Evolutionary conservation across 2,113 vertebrate genomes (phyloP).

Genomic region (Callopanchax toddi): DNA sequence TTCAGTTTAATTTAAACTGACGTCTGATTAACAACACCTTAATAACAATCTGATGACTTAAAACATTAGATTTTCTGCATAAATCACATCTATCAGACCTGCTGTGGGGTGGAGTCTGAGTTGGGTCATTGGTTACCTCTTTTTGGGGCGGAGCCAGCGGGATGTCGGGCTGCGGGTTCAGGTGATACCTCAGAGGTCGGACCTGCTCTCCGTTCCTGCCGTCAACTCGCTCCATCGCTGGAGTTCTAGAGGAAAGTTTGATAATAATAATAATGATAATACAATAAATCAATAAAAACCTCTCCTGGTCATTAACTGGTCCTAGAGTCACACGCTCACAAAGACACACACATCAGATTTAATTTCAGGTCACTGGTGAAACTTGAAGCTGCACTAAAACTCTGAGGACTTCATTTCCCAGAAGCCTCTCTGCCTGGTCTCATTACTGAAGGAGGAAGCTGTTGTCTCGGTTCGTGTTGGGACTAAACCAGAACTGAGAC

Average conservation of each 20-base stretch:
- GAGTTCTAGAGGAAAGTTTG: constrained; percentile 56
- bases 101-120: no score
- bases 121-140: constrained; percentile 68
- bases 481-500: no score
- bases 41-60: no score
- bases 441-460: no score
- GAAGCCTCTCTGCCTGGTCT: constrained; percentile 6
- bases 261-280: no score
- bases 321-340: background rate
- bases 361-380: background rate
- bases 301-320: background rate
- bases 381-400: constrained; percentile 27
- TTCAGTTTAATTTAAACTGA: no score
- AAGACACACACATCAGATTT: background rate
- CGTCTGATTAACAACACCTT: no score
- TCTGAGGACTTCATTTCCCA: constrained; percentile 23
- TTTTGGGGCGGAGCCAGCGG: constrained; percentile 62
- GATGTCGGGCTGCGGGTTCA: constrained; percentile 64
- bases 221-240: constrained; percentile 68
- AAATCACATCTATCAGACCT: no score
- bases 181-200: constrained; percentile 77
- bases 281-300: background rate
- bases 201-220: constrained; percentile 76
- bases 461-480: no score
- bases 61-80: background rate